Evolutionary conservation across 2,888 invertebrate species (phyloP).

Genomic region (Megalurothrips usitatus): DNA sequence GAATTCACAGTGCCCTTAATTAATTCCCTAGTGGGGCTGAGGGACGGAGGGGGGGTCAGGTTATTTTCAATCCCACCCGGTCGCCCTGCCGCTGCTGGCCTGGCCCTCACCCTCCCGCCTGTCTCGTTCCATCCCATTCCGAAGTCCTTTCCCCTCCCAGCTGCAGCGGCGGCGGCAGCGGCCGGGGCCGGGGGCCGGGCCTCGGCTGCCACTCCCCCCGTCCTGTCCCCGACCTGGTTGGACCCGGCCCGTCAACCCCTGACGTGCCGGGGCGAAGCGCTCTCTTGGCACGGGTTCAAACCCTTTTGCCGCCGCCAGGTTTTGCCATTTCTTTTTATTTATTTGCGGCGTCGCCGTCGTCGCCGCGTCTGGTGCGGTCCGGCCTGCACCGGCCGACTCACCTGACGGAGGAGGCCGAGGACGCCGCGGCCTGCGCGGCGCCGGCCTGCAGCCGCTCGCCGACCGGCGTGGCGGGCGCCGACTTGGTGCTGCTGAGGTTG

Average conservation of each 20-base stretch:
- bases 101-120: background rate
- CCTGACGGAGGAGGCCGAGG: background rate
- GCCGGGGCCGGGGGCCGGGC: background rate
- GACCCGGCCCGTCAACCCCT: background rate
- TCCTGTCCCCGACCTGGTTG: background rate
- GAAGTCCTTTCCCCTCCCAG: no score
- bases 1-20: no score
- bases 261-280: background rate
- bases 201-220: background rate
- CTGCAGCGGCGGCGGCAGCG: no score
- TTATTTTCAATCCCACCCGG: background rate
- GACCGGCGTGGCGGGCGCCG: conserved; percentile 1
- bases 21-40: background rate
- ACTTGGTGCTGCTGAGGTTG: conserved; percentile 25
- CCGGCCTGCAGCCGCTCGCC: background rate
- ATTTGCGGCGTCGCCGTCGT: no score
- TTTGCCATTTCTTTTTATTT: background rate
- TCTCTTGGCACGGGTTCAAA: background rate
- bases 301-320: background rate
- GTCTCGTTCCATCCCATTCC: background rate
- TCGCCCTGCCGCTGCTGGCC: background rate
- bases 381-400: background rate
- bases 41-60: background rate
- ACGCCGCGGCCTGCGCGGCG: background rate
- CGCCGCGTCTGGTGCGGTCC: no score